Base-by-base conservation (phyloP, 2,113 vertebrate genomes). In the Scortum barcoo region DNA sequence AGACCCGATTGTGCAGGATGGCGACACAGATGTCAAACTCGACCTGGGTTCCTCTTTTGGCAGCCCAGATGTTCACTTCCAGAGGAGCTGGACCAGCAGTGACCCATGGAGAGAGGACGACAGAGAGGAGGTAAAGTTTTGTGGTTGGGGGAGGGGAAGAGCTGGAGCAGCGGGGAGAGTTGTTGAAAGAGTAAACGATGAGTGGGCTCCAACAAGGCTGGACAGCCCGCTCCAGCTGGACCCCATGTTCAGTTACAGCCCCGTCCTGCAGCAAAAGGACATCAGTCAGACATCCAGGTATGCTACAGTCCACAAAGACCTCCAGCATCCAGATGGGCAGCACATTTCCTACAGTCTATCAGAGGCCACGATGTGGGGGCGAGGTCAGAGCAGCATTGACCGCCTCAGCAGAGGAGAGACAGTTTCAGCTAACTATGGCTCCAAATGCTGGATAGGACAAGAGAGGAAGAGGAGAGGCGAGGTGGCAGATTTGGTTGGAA, bases 401-500 rank as follows among this genome's bases (percentile, higher is more conserved):
- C 40, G 13, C 8, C 40, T 86, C 36, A 33, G 7, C 7, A 48
- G 2, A 0, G 12, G 16, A 71, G 62, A 60, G 5, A 51, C 10
- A 10, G 3, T 12, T 17, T 72, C 87, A 5, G 19, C 57, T 0
- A 33, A 50, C 12, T 92, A 87, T 4, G 67, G 87, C 26, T 76
- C 87, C 42, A 86, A 24, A 38, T 79, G 8, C 78, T 86, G 86
- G 83, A 82, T 62, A 1, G 88, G 91, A 44, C 61, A 62, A 46
- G 94, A 93, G 84, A 92, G 84, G 90, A 96, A 94, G 89, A 94
- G 95, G 86, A 86, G 76, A 0, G 74, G 63, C 19, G 83, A 79
- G 3, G 44, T 22, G 0, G 71, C 82, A 33, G 80, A 68, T 3
- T 33, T 87, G 50, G 17, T 61, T 4, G 63, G 54, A 56, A 50